These are phyloP conservation scores for Saccopteryx bilineata DNA, from an alignment of 2,113 vertebrate species.

Conservation along the genomic window DNA sequence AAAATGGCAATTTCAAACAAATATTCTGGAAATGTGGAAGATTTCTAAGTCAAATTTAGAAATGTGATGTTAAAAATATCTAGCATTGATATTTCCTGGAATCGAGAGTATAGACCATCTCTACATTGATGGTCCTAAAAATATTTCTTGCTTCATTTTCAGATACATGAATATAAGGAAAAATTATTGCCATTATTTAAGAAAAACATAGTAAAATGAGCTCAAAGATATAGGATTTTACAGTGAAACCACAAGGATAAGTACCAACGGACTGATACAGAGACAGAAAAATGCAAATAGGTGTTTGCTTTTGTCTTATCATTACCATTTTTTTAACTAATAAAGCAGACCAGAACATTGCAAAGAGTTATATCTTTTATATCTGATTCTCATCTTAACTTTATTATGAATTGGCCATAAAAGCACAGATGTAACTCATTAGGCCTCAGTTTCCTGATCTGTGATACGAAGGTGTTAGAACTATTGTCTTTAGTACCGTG, in stretches of 20 bases:
- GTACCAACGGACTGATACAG: neutral
- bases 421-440: neutral
- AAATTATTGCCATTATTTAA: neutral
- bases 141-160: neutral
- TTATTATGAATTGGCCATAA: neutral
- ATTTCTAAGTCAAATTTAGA: neutral
- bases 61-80: neutral
- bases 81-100: neutral
- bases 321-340: neutral
- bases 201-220: constrained; percentile 6
- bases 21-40: neutral
- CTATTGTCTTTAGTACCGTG: neutral
- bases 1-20: constrained; percentile 24
- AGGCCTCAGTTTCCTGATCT: neutral
- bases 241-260: neutral
- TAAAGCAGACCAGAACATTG: neutral
- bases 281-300: neutral
- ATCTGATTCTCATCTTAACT: neutral
- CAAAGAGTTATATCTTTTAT: neutral
- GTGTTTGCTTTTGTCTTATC: neutral
- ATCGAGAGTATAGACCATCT: neutral
- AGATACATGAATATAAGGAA: neutral
- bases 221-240: neutral
- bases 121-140: neutral
- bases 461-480: neutral